Base-by-base conservation (phyloP, 2,797 vertebrate species). In the Danio aesculapii region DNA sequence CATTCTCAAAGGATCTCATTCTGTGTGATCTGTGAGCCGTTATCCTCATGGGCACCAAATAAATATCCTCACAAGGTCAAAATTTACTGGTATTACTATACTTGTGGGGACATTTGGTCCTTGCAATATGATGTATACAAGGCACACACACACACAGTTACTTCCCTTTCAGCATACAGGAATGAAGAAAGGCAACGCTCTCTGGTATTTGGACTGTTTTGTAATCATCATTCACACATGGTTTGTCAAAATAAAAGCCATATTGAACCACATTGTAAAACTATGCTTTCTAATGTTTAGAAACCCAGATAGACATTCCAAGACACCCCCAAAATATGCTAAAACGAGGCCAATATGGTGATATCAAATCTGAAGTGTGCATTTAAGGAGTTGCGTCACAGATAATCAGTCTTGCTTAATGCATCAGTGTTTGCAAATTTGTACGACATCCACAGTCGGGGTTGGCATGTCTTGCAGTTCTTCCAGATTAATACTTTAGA, bases 171-270 rank as follows among this genome's bases (percentile, higher is more conserved):
- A 66, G 50, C 43, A 58, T 58, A 19, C 12, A 66, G 61, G 50
- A 77, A 77, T 47, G 17, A 64, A 41, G 69, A 62, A 49, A 47
- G 43, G 69, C 14, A 4, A 64, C 2, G 17, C 13, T 67, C 43
- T 73, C 49, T 80, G 70, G 43, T 63, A 57, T 73, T 73, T 55
- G 41, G 49, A 64, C 50, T 39, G 69, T 80, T 76, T 80, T 80
- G 78, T 66, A 73, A 80, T 80, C 59, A 80, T 73, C 69, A 80
- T 6, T 80, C 69, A 80, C 78, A 64, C 69, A 80, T 14, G 43
- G 78, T 80, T 64, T 72, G 77, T 71, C 41, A 72, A 79, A 79
- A 79, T 70, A 70, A 79, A 79, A 72, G 58, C 57, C 39, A 63
- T 44, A 50, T 12, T 79, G 47, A 79, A 61, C 58, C 58, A 17